phyloP scores from a whole-genome alignment of 2,113 vertebrate species.

The Zosterops borbonicus region DNA sequence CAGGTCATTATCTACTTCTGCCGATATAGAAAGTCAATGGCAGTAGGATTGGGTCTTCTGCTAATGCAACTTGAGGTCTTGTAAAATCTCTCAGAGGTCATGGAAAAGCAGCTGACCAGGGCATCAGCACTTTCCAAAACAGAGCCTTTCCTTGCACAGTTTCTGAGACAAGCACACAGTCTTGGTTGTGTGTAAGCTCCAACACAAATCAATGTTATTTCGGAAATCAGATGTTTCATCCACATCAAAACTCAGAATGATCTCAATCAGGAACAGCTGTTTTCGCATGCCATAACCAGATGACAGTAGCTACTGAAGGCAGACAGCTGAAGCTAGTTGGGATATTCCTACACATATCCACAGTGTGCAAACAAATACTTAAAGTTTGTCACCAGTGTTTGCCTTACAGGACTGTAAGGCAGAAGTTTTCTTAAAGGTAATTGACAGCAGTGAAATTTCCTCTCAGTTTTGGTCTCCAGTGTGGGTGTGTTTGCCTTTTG shows the following conservation, averaged over 20 bases:
- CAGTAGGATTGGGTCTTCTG: neutral
- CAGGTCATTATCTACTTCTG: neutral
- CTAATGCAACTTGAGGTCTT: neutral
- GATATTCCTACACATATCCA: neutral
- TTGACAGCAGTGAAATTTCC: neutral
- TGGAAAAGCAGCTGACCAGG: neutral
- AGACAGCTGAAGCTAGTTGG: neutral
- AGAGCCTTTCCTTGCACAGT: neutral
- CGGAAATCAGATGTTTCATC: neutral
- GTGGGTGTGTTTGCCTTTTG: neutral
- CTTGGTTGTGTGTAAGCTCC: neutral
- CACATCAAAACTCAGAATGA: neutral
- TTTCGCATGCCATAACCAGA: neutral
- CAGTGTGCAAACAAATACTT: neutral
- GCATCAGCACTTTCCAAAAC: neutral
- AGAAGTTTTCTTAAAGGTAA: neutral
- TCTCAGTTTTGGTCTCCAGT: neutral
- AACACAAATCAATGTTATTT: fast-evolving
- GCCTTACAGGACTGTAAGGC: neutral
- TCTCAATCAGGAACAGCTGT: neutral
- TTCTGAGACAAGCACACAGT: neutral
- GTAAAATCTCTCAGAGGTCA: neutral
- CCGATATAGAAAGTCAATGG: neutral
- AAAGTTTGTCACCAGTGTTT: neutral
- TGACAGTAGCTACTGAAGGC: neutral